Conservation (phyloP, 2,888 invertebrate species). For the Caprella mutica region DNA sequence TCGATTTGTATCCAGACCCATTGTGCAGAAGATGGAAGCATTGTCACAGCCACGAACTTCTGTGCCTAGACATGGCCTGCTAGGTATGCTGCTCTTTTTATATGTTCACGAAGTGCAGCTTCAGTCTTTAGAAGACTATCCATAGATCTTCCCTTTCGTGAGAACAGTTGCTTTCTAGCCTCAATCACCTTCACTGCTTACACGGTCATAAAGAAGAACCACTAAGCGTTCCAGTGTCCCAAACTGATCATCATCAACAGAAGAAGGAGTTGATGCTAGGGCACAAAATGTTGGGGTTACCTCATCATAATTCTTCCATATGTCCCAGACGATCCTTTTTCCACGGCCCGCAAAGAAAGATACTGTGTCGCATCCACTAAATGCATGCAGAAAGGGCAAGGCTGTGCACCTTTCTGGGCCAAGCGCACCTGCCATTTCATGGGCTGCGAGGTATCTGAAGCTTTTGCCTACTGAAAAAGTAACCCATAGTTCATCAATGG, state of each 20-base stretch:
- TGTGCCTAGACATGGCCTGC: constrained; percentile 10
- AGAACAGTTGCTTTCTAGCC: constrained; percentile 32
- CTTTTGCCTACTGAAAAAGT: neutral
- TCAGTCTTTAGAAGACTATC: constrained; percentile 32
- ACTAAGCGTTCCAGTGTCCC: too few relatives aligned
- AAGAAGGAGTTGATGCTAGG: constrained; percentile 1
- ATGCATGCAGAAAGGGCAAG: constrained; percentile 14
- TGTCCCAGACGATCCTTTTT: constrained; percentile 17
- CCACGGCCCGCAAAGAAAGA: constrained; percentile 7
- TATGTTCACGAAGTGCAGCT: constrained; percentile 33
- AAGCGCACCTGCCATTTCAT: constrained; percentile 8
- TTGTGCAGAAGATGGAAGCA: too few relatives aligned
- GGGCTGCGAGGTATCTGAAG: constrained; percentile 12
- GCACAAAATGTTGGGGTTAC: neutral
- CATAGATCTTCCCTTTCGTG: constrained; percentile 15
- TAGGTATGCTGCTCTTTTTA: constrained; percentile 30
- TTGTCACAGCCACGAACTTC: constrained; percentile 8
- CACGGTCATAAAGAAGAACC: constrained; percentile 34
- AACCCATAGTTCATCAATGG: neutral
- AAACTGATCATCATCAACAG: constrained; percentile 6
- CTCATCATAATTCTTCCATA: constrained; percentile 13
- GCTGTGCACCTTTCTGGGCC: neutral
- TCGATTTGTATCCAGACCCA: too few relatives aligned
- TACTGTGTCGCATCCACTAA: constrained; percentile 14
- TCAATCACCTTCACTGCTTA: constrained; percentile 29